Conservation (phyloP, 2,113 vertebrate genomes). For the Tragelaphus strepsiceros region DNA sequence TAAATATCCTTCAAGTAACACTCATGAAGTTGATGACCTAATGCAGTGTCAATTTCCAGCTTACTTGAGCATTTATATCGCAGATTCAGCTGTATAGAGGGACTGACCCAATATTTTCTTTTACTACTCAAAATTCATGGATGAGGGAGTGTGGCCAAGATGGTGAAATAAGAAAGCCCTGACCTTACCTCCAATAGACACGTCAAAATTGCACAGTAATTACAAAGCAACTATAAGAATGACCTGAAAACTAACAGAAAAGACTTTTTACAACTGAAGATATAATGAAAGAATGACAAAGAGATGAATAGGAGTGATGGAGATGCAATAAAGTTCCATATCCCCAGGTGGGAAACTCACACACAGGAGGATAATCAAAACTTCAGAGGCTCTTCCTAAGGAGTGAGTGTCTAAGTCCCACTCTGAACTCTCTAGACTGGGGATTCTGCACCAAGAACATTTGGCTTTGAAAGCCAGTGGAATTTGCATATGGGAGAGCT, state of each 20-base stretch:
- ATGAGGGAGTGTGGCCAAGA: background rate
- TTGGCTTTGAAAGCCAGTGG: background rate
- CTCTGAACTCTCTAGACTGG: background rate
- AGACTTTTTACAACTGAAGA: background rate
- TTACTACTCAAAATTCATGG: background rate
- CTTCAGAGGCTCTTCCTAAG: background rate
- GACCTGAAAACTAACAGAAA: background rate
- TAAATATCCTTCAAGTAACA: background rate
- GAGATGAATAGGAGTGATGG: background rate
- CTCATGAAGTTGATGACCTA: background rate
- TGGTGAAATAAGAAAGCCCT: background rate
- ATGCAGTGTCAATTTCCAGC: background rate
- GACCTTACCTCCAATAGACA: background rate
- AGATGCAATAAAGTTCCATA: background rate
- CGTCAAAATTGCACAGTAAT: background rate
- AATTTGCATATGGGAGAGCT: background rate
- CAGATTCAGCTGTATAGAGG: background rate
- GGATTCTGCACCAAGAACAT: background rate
- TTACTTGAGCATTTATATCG: accelerated
- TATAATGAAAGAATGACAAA: accelerated
- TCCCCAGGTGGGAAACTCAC: background rate
- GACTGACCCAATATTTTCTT: background rate
- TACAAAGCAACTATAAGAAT: background rate
- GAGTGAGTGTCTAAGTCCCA: background rate
- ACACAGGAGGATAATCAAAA: background rate